phyloP scores from a whole-genome alignment of 2,797 vertebrate species.

The Gymnodraco acuticeps region DNA sequence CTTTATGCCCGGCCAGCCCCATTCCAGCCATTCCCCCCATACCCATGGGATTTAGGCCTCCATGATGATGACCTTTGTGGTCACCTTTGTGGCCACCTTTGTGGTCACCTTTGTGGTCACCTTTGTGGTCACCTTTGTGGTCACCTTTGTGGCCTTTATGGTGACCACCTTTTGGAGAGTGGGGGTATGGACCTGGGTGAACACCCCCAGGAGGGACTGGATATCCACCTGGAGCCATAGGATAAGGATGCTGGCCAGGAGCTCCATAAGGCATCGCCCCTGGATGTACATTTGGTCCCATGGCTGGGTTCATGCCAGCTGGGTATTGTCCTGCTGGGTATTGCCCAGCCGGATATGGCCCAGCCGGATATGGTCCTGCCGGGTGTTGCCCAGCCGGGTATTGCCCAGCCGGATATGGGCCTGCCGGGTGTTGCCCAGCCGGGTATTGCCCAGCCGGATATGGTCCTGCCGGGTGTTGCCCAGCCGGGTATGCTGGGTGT shows the following conservation, averaged over 20 bases:
- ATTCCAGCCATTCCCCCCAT: slow-evolving; percentile 74
- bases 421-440: neutral
- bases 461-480: slow-evolving; percentile 27
- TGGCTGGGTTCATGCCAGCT: slow-evolving; percentile 60
- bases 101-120: slow-evolving; percentile 43
- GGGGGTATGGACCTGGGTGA: slow-evolving; percentile 71
- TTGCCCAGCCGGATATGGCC: slow-evolving; percentile 46
- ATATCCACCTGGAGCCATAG: slow-evolving; percentile 73
- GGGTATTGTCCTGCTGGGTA: slow-evolving; percentile 63
- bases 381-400: slow-evolving; percentile 49
- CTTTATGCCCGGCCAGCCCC: slow-evolving; percentile 68
- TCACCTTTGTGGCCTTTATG: slow-evolving; percentile 47
- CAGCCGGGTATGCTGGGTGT: slow-evolving; percentile 57
- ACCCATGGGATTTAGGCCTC: slow-evolving; percentile 64
- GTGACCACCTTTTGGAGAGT: slow-evolving; percentile 72
- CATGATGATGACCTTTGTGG: slow-evolving; percentile 51
- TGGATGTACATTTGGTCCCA: slow-evolving; percentile 57
- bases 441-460: slow-evolving; percentile 58
- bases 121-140: slow-evolving; percentile 9
- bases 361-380: slow-evolving; percentile 42
- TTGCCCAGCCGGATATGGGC: slow-evolving; percentile 46
- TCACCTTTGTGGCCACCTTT: slow-evolving; percentile 41
- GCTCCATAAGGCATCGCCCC: slow-evolving; percentile 67
- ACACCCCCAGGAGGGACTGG: slow-evolving; percentile 56
- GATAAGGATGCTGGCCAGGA: slow-evolving; percentile 76